These are phyloP conservation scores for Chloropsis hardwickii DNA, from an alignment of 2,113 vertebrate genomes.

Conservation along the genomic window DNA sequence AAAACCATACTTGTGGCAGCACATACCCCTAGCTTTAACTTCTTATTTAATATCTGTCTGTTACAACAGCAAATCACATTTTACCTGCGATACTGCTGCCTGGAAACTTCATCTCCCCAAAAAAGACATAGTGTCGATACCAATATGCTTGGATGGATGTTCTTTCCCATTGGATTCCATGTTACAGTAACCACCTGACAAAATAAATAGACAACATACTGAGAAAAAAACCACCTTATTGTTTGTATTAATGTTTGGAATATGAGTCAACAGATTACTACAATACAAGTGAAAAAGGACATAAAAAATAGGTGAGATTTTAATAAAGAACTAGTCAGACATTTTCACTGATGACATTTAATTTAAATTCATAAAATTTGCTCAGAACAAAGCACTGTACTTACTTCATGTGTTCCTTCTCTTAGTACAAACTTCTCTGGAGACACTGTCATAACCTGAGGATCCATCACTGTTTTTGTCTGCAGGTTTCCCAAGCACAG, in stretches of 20 bases:
- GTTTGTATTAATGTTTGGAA: neutral
- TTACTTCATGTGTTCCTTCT: slow-evolving; percentile 87
- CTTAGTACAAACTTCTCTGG: slow-evolving; percentile 94
- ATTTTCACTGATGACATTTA: neutral
- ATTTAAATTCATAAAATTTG: neutral
- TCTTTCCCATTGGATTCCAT: slow-evolving; percentile 66
- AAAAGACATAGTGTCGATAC: slow-evolving; percentile 85
- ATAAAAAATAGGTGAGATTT: neutral
- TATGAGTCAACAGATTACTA: neutral
- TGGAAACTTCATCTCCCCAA: slow-evolving; percentile 91
- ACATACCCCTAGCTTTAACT: neutral
- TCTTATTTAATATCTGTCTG: neutral
- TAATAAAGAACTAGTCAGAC: neutral
- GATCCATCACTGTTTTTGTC: slow-evolving; percentile 73
- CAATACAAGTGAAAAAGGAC: neutral
- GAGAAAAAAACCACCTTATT: neutral
- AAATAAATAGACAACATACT: neutral
- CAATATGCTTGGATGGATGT: slow-evolving; percentile 44
- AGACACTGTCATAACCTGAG: slow-evolving; percentile 77
- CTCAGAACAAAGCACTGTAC: neutral
- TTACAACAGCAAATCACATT: neutral
- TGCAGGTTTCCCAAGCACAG: slow-evolving; percentile 80
- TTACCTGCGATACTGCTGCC: slow-evolving; percentile 90
- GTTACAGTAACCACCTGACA: slow-evolving; percentile 84
- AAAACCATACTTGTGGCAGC: neutral